Evolutionary conservation across 92 coral and sea anemone species (phyloP).

Genomic region (Umimayanthus chanpuru): DNA sequence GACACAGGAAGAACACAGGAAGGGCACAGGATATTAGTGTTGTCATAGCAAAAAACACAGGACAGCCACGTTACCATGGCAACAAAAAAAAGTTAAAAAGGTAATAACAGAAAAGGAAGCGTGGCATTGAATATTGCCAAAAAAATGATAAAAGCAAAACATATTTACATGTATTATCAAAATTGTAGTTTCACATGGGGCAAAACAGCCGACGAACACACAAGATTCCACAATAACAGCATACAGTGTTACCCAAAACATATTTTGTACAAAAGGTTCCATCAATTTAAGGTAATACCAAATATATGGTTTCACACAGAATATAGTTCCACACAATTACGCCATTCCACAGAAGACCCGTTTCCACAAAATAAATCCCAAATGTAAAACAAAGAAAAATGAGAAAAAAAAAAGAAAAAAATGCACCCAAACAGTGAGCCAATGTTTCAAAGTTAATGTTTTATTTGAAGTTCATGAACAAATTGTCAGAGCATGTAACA

Average conservation of each 20-base stretch:
- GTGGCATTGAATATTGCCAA: neutral
- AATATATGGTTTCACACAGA: neutral
- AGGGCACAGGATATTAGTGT: neutral
- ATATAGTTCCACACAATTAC: neutral
- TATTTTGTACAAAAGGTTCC: too few relatives aligned
- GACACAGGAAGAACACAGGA: too few relatives aligned
- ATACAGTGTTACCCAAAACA: neutral
- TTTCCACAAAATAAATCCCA: neutral
- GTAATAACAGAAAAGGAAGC: neutral
- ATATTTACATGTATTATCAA: neutral
- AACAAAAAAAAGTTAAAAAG: neutral
- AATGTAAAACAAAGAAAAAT: neutral
- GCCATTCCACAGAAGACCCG: neutral
- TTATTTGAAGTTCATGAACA: neutral
- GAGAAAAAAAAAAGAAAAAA: neutral
- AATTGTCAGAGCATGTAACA: neutral
- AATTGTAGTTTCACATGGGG: neutral
- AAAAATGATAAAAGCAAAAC: neutral
- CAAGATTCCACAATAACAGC: neutral
- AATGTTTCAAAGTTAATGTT: slow-evolving; percentile 1
- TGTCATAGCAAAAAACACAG: neutral
- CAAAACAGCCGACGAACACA: neutral
- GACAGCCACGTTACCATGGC: neutral
- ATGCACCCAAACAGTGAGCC: neutral
- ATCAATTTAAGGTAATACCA: neutral